phyloP scores from a whole-genome alignment of 2,888 invertebrate species.

The Heteromyza rotundicornis region DNA sequence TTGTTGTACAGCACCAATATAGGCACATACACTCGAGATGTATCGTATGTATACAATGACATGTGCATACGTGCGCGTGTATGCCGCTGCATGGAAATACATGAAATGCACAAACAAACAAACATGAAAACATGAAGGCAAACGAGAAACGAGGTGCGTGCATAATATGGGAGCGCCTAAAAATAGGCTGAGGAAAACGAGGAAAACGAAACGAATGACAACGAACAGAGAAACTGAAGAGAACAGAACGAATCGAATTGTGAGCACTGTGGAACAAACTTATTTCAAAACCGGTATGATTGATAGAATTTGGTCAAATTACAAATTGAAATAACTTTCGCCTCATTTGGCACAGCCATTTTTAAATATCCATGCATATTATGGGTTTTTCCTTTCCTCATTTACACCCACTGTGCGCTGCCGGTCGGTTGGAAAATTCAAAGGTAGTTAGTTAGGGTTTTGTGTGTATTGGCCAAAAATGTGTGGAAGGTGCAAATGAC shows the following conservation, averaged over 20 bases:
- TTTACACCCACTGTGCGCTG: too few relatives aligned
- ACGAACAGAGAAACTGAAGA: neutral
- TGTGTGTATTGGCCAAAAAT: neutral
- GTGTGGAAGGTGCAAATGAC: neutral
- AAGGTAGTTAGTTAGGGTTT: too few relatives aligned
- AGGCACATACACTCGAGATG: neutral
- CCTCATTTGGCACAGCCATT: too few relatives aligned
- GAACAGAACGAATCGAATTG: too few relatives aligned
- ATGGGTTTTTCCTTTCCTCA: too few relatives aligned
- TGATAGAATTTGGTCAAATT: too few relatives aligned
- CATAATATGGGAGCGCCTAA: neutral
- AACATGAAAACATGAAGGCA: slow-evolving; percentile 2
- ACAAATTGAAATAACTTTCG: too few relatives aligned
- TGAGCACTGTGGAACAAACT: too few relatives aligned
- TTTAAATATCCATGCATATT: too few relatives aligned
- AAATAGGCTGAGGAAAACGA: slow-evolving; percentile 3
- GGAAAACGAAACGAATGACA: too few relatives aligned
- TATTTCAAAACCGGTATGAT: too few relatives aligned
- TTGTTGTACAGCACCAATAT: neutral
- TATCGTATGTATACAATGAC: neutral
- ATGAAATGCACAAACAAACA: neutral
- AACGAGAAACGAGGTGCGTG: neutral
- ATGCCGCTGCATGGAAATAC: neutral
- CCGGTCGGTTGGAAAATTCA: too few relatives aligned
- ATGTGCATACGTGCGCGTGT: neutral